Evolutionary conservation across 2,113 vertebrate genomes (phyloP).

Genomic region (Lepisosteus oculatus): DNA sequence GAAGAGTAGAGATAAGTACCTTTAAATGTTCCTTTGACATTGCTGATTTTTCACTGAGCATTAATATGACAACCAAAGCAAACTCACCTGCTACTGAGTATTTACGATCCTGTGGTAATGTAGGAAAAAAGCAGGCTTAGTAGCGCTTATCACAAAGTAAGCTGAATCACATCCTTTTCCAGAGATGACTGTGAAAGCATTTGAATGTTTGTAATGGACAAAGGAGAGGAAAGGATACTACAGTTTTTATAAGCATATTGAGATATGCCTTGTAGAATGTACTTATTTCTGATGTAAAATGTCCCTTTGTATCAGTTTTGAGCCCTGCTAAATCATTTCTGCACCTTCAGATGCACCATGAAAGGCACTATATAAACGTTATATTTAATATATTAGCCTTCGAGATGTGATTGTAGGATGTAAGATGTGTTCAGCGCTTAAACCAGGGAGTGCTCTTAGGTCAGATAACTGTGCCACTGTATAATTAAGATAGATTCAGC

Average conservation of each 20-base stretch:
- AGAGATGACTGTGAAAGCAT: neutral
- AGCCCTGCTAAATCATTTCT: conserved; percentile 19
- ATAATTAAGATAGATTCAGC: conserved; percentile 52
- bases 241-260: conserved; percentile 19
- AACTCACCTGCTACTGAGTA: too few relatives aligned
- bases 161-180: neutral
- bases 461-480: conserved; percentile 56
- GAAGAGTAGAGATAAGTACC: neutral
- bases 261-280: conserved; percentile 50
- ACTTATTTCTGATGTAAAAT: conserved; percentile 33
- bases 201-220: conserved; percentile 10
- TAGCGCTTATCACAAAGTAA: neutral
- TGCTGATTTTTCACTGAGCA: too few relatives aligned
- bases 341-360: too few relatives aligned
- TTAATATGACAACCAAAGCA: too few relatives aligned
- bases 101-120: too few relatives aligned
- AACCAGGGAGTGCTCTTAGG: conserved; percentile 38
- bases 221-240: neutral
- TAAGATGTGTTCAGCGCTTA: conserved; percentile 41
- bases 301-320: conserved; percentile 35
- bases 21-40: too few relatives aligned
- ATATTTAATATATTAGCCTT: conserved; percentile 14
- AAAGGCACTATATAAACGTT: neutral
- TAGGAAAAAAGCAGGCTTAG: too few relatives aligned
- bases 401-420: conserved; percentile 14